Base-by-base conservation (phyloP, 2,113 vertebrate genomes). In the Eurystomus gularis region DNA sequence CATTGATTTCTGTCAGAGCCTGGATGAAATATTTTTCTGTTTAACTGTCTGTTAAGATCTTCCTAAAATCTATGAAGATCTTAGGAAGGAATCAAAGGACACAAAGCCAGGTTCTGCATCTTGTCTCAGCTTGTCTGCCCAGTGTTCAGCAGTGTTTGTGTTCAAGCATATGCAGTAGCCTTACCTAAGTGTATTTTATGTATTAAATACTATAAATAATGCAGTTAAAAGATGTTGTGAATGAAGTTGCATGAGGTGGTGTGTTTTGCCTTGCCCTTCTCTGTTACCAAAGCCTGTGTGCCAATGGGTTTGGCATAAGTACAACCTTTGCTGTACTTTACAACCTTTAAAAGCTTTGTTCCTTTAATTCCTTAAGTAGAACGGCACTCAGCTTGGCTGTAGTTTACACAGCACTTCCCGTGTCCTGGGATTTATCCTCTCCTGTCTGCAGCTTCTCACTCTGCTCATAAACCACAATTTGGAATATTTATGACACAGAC, bases 361-460 rank as follows among this genome's bases (percentile, higher is more conserved):
- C 58, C 66, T 86, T 95, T 94, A 65, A 91, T 94, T 96, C 86
- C 35, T 76, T 79, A 69, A 95, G 73, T 85, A 82, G 82, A 91
- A 58, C 0, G 10, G 25, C 40, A 42, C 17, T 82, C 48, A 39
- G 80, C 72, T 93, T 94, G 76, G 82, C 92, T 79, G 25, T 68
- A 87, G 65, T 69, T 93, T 85, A 55, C 19, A 46, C 35, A 76
- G 69, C 40, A 23, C 58, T 90, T 94, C 75, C 60, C 17, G 42
- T 91, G 89, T 69, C 52, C 70, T 94, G 91, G 86, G 61, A 71
- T 97, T 94, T 89, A 84, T 96, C 40, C 35, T 84, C 24, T 88
- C 57, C 72, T 80, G 37, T 82, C 90, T 91, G 21, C 73, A 88
- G 66, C 49, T 82, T 85, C 58, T 89, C 71, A 72, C 28, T 91